A percentile compares a stretch with the other conserved stretches of the same genome.
Conservation (phyloP, 2,113 vertebrate genomes). For the Nibea coibor region DNA sequence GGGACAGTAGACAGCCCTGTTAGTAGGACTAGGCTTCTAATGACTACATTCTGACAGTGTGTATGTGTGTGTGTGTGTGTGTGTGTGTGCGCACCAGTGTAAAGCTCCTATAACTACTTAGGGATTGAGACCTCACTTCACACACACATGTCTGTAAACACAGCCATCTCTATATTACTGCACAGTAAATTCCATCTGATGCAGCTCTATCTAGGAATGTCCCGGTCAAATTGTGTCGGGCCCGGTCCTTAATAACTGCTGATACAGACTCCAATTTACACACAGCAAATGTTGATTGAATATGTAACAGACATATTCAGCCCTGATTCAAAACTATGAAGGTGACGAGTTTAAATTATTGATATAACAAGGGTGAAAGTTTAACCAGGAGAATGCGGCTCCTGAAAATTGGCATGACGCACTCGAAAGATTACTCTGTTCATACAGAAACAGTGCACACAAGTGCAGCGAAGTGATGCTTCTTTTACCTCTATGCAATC, state of each 20-base stretch:
- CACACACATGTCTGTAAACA: slow-evolving; percentile 44
- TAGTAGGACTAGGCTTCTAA: slow-evolving; percentile 73
- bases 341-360: not conserved
- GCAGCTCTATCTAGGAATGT: not conserved
- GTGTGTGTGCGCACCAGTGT: slow-evolving; percentile 7
- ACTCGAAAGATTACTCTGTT: not conserved
- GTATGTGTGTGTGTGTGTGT: slow-evolving; percentile 21
- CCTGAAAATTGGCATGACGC: not conserved
- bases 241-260: not conserved
- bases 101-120: slow-evolving; percentile 51
- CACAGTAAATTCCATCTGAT: slow-evolving; percentile 9
- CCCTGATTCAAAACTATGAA: not conserved
- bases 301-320: not conserved
- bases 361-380: not conserved
- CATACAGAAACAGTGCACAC: not conserved
- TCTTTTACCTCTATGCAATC: not conserved
- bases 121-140: slow-evolving; percentile 43
- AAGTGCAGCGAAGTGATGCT: not conserved
- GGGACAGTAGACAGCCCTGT: slow-evolving; percentile 78
- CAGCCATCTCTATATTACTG: slow-evolving; percentile 33
- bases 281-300: not conserved
- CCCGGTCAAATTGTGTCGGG: not conserved
- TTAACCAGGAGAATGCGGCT: not conserved
- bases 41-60: slow-evolving; percentile 72
- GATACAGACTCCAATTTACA: not conserved